Percentiles rank a stretch among this genome's conserved stretches.
Evolutionary conservation across 2,888 invertebrate species (phyloP).

Genomic region (Calameuta idolon): DNA sequence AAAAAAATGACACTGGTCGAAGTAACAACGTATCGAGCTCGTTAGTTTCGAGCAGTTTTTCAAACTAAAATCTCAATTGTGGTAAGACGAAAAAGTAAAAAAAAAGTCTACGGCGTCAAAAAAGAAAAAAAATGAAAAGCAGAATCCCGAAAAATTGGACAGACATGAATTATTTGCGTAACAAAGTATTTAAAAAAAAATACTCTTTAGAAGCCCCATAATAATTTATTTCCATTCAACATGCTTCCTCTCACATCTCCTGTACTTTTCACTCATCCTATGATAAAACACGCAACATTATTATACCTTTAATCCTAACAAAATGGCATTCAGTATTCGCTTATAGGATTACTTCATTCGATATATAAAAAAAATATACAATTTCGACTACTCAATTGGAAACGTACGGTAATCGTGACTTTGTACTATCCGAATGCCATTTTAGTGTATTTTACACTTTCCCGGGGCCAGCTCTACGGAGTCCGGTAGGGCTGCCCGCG

Average conservation of each 20-base stretch:
- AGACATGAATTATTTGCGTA: slow-evolving; percentile 10
- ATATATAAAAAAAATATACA: slow-evolving; percentile 66
- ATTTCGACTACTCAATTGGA: slow-evolving; percentile 65
- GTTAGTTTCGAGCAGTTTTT: background rate
- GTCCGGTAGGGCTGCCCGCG: slow-evolving; percentile 48
- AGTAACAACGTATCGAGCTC: background rate
- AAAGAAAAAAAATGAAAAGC: background rate
- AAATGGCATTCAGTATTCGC: slow-evolving; percentile 66
- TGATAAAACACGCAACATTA: slow-evolving; percentile 57
- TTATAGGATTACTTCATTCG: slow-evolving; percentile 61
- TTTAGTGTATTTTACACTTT: slow-evolving; percentile 58
- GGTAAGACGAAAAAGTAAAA: slow-evolving; percentile 8
- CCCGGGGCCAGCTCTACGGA: slow-evolving; percentile 47
- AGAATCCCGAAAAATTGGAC: background rate
- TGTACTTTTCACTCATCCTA: slow-evolving; percentile 40
- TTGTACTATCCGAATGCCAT: slow-evolving; percentile 68
- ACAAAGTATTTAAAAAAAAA: slow-evolving; percentile 27
- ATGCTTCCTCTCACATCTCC: slow-evolving; percentile 30
- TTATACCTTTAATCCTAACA: slow-evolving; percentile 51
- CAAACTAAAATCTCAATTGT: background rate
- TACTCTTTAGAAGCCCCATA: slow-evolving; percentile 52
- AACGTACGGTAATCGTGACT: slow-evolving; percentile 60
- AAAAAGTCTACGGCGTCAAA: background rate
- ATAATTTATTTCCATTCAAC: slow-evolving; percentile 42
- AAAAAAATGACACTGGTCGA: background rate